phyloP scores from a whole-genome alignment of 2,797 vertebrate genomes.

The Otolemur crassicaudatus region DNA sequence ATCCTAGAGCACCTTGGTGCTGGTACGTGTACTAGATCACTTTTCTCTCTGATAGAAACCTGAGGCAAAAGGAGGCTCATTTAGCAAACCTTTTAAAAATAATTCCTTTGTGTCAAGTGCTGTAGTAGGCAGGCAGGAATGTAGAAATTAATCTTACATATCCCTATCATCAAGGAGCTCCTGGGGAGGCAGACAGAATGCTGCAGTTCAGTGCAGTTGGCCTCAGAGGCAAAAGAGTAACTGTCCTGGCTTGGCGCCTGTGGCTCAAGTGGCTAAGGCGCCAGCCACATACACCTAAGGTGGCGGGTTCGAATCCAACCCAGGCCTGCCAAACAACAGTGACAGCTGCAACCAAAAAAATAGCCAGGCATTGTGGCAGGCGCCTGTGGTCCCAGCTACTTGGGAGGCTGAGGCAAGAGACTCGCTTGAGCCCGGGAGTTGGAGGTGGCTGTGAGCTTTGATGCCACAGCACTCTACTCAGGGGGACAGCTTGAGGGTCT shows the following conservation, averaged over 20 bases:
- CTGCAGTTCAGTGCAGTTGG: fast-evolving
- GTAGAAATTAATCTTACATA: not conserved
- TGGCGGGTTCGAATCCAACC: too few relatives aligned
- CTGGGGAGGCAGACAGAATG: not conserved
- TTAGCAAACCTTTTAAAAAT: not conserved
- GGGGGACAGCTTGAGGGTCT: too few relatives aligned
- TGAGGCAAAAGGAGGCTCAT: not conserved
- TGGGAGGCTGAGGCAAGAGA: too few relatives aligned
- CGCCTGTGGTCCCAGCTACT: too few relatives aligned
- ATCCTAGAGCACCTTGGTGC: not conserved
- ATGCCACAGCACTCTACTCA: too few relatives aligned
- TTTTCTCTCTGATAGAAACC: not conserved
- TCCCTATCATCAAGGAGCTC: not conserved
- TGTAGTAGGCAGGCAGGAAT: not conserved
- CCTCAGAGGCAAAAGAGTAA: not conserved
- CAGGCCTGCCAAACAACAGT: too few relatives aligned
- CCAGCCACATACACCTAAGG: too few relatives aligned
- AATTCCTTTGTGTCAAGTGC: not conserved
- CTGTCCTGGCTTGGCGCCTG: not conserved
- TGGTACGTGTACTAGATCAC: fast-evolving
- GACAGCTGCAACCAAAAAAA: too few relatives aligned
- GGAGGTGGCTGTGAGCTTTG: too few relatives aligned
- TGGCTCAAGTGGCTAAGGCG: too few relatives aligned
- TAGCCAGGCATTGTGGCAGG: too few relatives aligned
- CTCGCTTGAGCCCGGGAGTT: too few relatives aligned